These are phyloP conservation scores for Megastigmus dorsalis DNA, from an alignment of 2,888 invertebrate genomes.

Conservation along the genomic window DNA sequence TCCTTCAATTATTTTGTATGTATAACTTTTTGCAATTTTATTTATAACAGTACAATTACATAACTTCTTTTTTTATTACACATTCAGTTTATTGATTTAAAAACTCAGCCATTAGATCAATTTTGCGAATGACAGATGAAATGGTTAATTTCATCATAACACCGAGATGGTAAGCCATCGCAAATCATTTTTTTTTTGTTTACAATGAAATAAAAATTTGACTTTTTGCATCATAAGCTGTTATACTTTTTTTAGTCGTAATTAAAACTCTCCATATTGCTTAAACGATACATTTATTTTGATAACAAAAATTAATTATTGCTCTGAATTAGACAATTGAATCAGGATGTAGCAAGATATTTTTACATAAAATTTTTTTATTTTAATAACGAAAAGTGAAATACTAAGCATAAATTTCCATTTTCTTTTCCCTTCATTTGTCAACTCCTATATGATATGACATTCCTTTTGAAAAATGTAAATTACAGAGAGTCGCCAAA, in stretches of 20 bases:
- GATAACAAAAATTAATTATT: slow-evolving; percentile 31
- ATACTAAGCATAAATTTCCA: background rate
- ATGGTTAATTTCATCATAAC: too few species aligned
- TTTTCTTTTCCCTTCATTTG: background rate
- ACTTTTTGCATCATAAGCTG: too few species aligned
- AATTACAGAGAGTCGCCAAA: slow-evolving; percentile 6
- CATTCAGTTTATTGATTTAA: too few species aligned
- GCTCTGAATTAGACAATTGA: slow-evolving; percentile 15
- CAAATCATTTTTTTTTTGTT: too few species aligned
- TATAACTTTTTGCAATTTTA: slow-evolving; percentile 14
- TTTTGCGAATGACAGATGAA: too few species aligned
- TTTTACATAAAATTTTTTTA: too few species aligned
- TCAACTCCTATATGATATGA: slow-evolving; percentile 25
- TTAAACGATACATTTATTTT: slow-evolving; percentile 13
- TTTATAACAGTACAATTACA: slow-evolving; percentile 28
- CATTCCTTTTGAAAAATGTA: slow-evolving; percentile 4
- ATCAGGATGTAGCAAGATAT: slow-evolving; percentile 11
- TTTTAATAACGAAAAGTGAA: slow-evolving; percentile 1
- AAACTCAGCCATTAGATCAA: too few species aligned
- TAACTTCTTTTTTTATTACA: background rate
- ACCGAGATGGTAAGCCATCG: too few species aligned
- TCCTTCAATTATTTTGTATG: background rate
- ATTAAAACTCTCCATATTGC: slow-evolving; percentile 18
- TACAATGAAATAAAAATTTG: background rate
- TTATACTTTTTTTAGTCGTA: background rate